A percentile compares a stretch with the other conserved stretches of the same genome.
Evolutionary conservation across 2,113 vertebrate genomes (phyloP).

Genomic region (Hyperopisus bebe): DNA sequence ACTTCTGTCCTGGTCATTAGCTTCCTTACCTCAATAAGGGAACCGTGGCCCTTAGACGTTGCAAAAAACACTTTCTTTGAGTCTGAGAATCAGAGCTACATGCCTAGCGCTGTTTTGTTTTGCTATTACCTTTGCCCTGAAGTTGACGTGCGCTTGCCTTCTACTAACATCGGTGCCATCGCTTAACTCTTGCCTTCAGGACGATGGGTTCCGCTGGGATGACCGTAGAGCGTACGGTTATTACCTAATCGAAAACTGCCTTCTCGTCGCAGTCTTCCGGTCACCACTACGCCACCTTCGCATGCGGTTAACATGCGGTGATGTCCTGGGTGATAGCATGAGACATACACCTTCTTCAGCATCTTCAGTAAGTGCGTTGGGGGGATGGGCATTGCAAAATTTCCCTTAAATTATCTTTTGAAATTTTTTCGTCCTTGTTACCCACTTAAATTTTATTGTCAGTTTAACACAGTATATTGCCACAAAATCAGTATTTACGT

Average conservation of each 20-base stretch:
- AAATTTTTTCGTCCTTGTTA: background rate
- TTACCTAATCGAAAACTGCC: conserved; percentile 39
- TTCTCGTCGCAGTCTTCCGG: background rate
- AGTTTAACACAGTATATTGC: background rate
- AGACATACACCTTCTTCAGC: conserved; percentile 19
- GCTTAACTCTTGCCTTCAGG: conserved; percentile 10
- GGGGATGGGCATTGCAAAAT: background rate
- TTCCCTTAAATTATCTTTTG: background rate
- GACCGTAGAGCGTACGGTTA: conserved; percentile 46
- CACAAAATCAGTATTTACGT: background rate
- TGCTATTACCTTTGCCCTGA: background rate
- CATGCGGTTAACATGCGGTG: background rate
- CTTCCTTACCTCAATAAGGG: background rate
- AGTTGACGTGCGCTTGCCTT: background rate
- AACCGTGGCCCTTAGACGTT: background rate
- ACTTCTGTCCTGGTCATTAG: background rate
- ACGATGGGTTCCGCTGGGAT: conserved; percentile 49
- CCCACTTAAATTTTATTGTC: background rate
- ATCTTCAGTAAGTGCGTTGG: conserved; percentile 28
- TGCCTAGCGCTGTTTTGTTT: background rate
- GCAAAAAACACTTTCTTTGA: background rate
- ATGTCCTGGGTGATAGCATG: conserved; percentile 21
- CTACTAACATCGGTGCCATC: background rate
- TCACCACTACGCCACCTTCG: background rate
- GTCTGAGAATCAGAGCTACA: background rate